These are phyloP conservation scores for Julus scandinavius DNA, from an alignment of 2,888 invertebrate genomes.

Conservation along the genomic window DNA sequence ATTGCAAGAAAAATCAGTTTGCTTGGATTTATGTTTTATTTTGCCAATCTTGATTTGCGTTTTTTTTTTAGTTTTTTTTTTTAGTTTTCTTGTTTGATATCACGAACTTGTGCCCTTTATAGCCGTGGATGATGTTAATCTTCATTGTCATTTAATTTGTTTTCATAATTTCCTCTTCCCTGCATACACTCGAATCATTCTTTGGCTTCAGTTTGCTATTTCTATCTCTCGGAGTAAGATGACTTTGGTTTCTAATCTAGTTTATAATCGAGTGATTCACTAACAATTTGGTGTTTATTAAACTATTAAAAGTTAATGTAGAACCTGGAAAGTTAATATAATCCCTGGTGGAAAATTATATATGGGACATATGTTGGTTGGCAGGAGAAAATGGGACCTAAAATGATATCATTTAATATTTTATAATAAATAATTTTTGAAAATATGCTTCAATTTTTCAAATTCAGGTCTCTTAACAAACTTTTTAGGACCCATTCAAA, in stretches of 20 bases:
- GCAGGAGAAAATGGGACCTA: no score
- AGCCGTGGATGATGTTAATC: slow-evolving; percentile 46
- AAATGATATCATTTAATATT: no score
- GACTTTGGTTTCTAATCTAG: neutral
- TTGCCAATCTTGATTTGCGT: neutral
- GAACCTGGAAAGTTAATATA: no score
- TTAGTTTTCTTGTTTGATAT: neutral
- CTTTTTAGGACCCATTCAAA: no score
- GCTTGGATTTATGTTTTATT: slow-evolving; percentile 14
- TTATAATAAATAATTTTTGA: no score
- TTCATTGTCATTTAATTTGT: slow-evolving; percentile 37
- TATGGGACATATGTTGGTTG: no score
- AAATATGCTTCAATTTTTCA: no score
- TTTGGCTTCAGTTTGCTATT: slow-evolving; percentile 22
- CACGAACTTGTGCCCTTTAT: neutral
- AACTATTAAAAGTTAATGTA: no score
- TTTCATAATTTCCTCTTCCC: neutral
- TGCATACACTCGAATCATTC: slow-evolving; percentile 34
- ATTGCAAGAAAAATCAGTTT: neutral
- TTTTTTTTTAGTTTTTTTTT: neutral
- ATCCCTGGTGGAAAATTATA: no score
- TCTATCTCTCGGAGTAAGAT: slow-evolving; percentile 8
- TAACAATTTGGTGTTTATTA: no score
- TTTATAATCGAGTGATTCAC: no score
- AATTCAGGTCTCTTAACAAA: no score